phyloP scores from a whole-genome alignment of 2,888 invertebrate genomes.

The Mythimna pallens region DNA sequence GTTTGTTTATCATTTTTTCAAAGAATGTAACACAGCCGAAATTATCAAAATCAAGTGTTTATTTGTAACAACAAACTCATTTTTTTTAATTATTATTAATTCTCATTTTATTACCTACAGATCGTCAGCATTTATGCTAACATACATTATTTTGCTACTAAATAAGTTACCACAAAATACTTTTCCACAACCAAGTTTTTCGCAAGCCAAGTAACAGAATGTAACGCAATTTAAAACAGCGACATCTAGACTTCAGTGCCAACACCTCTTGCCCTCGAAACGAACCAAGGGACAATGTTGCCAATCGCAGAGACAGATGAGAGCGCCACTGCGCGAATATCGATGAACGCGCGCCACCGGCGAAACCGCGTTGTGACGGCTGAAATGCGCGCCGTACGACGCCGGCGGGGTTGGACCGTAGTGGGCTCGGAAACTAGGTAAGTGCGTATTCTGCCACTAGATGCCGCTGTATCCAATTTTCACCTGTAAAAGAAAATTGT shows the following conservation, averaged over 20 bases:
- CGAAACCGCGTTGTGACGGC: conserved; percentile 85
- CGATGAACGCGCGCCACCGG: conserved; percentile 79
- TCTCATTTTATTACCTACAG: neutral
- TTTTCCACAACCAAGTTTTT: conserved; percentile 33
- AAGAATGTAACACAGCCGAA: neutral
- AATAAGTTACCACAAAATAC: conserved; percentile 32
- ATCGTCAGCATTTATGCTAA: neutral
- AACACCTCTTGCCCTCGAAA: conserved; percentile 57
- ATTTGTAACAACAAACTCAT: neutral
- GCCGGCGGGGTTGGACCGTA: conserved; percentile 94
- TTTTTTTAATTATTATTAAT: neutral
- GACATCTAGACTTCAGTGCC: conserved; percentile 70
- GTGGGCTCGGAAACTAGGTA: conserved; percentile 94
- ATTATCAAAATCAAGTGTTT: no score
- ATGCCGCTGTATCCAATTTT: conserved; percentile 74
- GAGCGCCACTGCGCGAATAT: conserved; percentile 78
- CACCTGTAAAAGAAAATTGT: neutral
- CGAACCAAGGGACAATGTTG: conserved; percentile 75
- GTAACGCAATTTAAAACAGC: conserved; percentile 55
- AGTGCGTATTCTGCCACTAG: conserved; percentile 74
- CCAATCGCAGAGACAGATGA: conserved; percentile 86
- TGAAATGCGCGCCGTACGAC: conserved; percentile 88
- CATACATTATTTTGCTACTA: conserved; percentile 35
- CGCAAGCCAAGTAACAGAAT: conserved; percentile 3
- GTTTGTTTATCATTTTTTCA: neutral